Base-by-base conservation (phyloP, 2,113 vertebrate genomes). In the Phrynosoma blainvillii region DNA sequence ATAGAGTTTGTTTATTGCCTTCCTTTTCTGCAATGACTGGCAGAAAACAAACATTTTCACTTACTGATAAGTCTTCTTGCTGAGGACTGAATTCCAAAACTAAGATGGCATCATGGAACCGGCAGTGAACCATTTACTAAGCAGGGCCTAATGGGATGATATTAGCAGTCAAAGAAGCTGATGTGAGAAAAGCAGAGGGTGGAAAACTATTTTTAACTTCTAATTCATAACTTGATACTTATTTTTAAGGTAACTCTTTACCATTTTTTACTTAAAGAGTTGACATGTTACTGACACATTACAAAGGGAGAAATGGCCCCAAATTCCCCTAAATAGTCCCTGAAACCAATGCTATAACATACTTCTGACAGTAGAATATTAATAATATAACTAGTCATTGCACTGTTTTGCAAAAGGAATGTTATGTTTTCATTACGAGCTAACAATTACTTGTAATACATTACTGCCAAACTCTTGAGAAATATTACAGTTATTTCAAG, bases 401-500 rank as follows among this genome's bases (percentile, higher is more conserved):
- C 65, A 21, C 23, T 71, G 68, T 30, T 12, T 71, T 30, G 25
- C 27, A 71, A n/a, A 30, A 71, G 25, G 30, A 71, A 71, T 27
- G 30, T 30, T 30, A 27, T 71, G 68, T 27, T 23, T 71, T 30
- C 11, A 12, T 71, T 71, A 11, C 68, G 7, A 62, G 25, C 25
- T 0, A 71, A 71, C 47, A 47, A 16, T 62, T 30, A 71, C 68
- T 71, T 71, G 66, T 25, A 30, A 70, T 25, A 68, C 66, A 68
- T 70, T 70, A 70, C 23, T 70, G 21, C 5, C 25, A 70, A 30
- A 6, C 25, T 70, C 68, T 70, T 18, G 68, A 27, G 68, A 52
- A 82, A 75, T 25, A 10, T 85, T 65, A 65, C 32, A 47, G 36
- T 78, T 78, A 85, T 76, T 42, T 77, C 56, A 78, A 85, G 59